Base-by-base conservation (phyloP, 2,888 invertebrate species). In the Linnaemya vulpina region DNA sequence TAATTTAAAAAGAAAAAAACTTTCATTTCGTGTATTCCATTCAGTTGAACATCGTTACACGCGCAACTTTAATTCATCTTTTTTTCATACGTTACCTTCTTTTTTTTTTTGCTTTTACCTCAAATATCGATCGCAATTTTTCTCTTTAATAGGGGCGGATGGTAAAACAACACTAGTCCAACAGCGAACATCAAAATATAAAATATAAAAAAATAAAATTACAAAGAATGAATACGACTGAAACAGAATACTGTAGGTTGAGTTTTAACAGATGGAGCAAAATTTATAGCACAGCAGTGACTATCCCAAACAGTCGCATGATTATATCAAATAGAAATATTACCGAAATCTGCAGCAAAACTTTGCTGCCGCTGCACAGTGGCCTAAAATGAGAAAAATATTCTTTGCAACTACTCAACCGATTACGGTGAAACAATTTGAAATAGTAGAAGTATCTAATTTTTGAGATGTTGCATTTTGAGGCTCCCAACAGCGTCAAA, bases 71-170 rank as follows among this genome's bases (percentile, higher is more conserved):
- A 76, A 65, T 77, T 77, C 83, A 83, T 86, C 76, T 73, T 63
- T 43, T 82, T 74, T 35, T 49, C 40, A 17, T 58, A 0, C 30
- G 30, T 30, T 49, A 17, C 17, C 17, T 74, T 25, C n/a, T 40
- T 1, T 1, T 77, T 55, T 15, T 55, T 65, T 30, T 35, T 83
- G 53, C 46, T 63, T 84, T 83, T 51, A 71, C 67, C 70, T 67
- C 58, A 68, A 81, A 81, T 79, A 84, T 86, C 73, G 79, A 84
- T 78, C 65, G 67, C 83, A 73, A 43, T 63, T 68, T 76, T 81
- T 82, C 75, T 79, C 65, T 75, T 75, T 63, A 79, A 75, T 78
- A 82, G 75, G 75, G 82, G 85, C 85, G 85, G 85, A 85, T 85
- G 85, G 78, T 78, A 75, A 75, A 75, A 58, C 25, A 82, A 81